A percentile compares a stretch with the other conserved stretches of the same genome.
Evolutionary conservation across 2,888 invertebrate species (phyloP).

Genomic region (Caenorhabditis auriculariae): DNA sequence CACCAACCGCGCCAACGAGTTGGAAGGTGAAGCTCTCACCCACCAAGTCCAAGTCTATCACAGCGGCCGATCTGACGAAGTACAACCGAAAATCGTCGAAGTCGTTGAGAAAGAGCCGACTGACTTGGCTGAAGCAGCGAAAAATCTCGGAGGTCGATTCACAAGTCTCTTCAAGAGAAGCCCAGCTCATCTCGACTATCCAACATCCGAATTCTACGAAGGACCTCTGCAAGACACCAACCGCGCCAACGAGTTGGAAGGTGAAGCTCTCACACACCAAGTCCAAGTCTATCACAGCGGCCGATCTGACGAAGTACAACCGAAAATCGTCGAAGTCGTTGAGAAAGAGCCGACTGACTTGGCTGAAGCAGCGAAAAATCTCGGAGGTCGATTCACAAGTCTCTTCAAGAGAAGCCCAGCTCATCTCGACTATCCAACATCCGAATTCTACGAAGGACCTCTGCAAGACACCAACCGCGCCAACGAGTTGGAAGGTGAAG

Average conservation of each 20-base stretch:
- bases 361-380: too few relatives aligned
- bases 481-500: conserved; percentile 7
- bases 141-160: conserved; percentile 8
- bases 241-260: conserved; percentile 1
- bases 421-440: conserved; percentile 37
- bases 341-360: too few relatives aligned
- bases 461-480: conserved; percentile 24
- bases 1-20: conserved; percentile 12
- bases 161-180: conserved; percentile 38
- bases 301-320: conserved; percentile 14
- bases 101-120: conserved; percentile 14
- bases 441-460: conserved; percentile 33
- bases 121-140: conserved; percentile 4
- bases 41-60: conserved; percentile 24
- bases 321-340: conserved; percentile 5
- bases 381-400: too few relatives aligned
- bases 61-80: conserved; percentile 24
- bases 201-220: conserved; percentile 14
- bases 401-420: conserved; percentile 21
- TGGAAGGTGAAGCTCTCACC: conserved; percentile 21
- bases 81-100: conserved; percentile 6
- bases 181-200: conserved; percentile 20
- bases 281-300: conserved; percentile 24
- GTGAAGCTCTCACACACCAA: conserved; percentile 16
- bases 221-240: conserved; percentile 18